phyloP scores from a whole-genome alignment of 2,797 vertebrate genomes.

The Tragopan temminckii region DNA sequence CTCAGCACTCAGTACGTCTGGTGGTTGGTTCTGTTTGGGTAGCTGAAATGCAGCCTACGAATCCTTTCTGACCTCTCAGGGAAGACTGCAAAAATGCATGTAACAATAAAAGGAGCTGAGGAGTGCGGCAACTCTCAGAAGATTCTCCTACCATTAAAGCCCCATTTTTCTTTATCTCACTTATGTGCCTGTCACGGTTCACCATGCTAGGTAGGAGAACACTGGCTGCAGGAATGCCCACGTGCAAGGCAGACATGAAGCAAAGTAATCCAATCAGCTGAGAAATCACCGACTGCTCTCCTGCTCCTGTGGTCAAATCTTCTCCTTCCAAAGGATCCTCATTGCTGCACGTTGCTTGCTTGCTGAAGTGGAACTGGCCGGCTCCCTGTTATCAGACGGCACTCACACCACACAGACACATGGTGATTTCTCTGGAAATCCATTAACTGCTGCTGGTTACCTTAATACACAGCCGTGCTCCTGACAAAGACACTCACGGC shows the following conservation, averaged over 20 bases:
- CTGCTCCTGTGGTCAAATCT: neutral
- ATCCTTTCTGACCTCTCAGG: neutral
- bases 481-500: neutral
- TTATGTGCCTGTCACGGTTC: fast-evolving
- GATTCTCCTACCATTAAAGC: neutral
- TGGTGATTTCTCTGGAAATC: neutral
- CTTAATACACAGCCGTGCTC: neutral
- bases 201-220: neutral
- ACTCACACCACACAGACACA: neutral
- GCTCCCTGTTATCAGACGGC: fast-evolving
- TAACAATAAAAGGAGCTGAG: neutral
- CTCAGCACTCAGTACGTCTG: fast-evolving
- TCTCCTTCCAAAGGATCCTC: neutral
- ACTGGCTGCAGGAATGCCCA: neutral
- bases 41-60: neutral
- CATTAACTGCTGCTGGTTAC: neutral
- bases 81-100: neutral
- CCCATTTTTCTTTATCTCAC: neutral
- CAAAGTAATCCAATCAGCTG: neutral
- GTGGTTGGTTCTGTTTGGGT: neutral
- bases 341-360: neutral
- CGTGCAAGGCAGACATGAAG: neutral
- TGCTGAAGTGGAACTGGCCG: neutral
- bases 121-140: neutral
- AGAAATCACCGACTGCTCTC: neutral